Evolutionary conservation across 2,113 vertebrate genomes (phyloP), one percentile per base, ranked within the genome.

Genomic region (Amazona vittata): DNA sequence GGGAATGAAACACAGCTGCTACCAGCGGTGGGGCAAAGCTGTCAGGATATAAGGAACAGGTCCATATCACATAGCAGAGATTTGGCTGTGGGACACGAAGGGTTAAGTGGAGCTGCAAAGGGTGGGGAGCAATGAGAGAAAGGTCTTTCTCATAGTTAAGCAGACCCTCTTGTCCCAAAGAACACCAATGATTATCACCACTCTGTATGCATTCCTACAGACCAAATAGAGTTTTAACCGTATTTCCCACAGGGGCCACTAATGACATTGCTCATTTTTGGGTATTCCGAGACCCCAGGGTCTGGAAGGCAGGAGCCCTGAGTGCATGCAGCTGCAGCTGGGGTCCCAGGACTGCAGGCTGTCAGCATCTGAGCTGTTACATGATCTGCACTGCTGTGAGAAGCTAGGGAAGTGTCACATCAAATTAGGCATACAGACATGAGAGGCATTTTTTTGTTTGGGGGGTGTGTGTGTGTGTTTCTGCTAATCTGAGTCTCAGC

Each of bases 271-370:
- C 83, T 92, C 83, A 49, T 59, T 92, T 82, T 67, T 9, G 71
- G 59, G 41, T 49, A 41, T 25, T 26, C 21, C 7, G 22, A 80
- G 88, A 64, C 74, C 44, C 44, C 3, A 1, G 57, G 37, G 26
- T 28, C 52, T 53, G 68, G 31, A 21, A 80, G 10, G 21, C 63
- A 49, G 52, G 28, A 80, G 64, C 49, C 62, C 39, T 19, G 33
- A 33, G 44, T 47, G 78, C 90, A 90, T 46, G 2, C 90, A 92
- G 95, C 94, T 92, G 91, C 91, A 92, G 86, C 75, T 83, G 85
- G 82, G 73, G 69, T 73, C 93, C 64, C 63, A 69, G 67, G 71
- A 17, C 71, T 77, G 67, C 39, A 63, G 91, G 39, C 83, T 93
- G 52, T 12, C 74, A 71, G 3, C 47, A 21, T 29, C 44, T n/a